Percentiles rank a stretch among this genome's conserved stretches.
phyloP scores from a whole-genome alignment of 2,797 vertebrate genomes.

The Choloepus didactylus region DNA sequence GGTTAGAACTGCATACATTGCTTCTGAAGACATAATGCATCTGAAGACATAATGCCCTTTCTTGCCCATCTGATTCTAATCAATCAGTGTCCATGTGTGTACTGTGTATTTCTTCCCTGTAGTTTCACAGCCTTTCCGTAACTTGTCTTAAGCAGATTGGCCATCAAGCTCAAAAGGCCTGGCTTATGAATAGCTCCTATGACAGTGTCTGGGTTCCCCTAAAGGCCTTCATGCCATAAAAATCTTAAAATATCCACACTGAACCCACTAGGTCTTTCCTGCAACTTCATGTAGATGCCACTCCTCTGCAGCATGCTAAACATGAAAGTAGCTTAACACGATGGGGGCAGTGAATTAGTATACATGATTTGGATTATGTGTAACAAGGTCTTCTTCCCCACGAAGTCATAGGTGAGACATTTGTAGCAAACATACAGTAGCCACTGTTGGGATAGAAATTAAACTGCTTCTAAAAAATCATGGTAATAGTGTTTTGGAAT shows the following conservation, averaged over 20 bases:
- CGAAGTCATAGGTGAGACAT: neutral
- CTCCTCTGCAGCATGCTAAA: neutral
- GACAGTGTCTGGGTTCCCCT: slow-evolving; percentile 69
- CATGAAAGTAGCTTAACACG: neutral
- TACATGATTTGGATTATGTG: neutral
- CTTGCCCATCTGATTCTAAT: slow-evolving; percentile 79
- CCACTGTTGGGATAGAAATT: neutral
- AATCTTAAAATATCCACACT: slow-evolving; percentile 35
- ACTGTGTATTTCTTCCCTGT: slow-evolving; percentile 66
- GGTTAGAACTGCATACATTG: slow-evolving; percentile 48
- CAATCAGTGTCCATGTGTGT: slow-evolving; percentile 75
- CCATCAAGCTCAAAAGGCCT: slow-evolving; percentile 67
- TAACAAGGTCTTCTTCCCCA: neutral
- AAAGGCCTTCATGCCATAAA: slow-evolving; percentile 14
- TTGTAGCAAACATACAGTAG: neutral
- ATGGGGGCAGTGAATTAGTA: neutral
- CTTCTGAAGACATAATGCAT: slow-evolving; percentile 71
- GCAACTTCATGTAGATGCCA: neutral
- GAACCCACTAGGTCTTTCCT: neutral
- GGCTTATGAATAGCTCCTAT: slow-evolving; percentile 54
- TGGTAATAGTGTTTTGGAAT: neutral
- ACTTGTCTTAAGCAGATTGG: slow-evolving; percentile 80
- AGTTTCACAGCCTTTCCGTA: slow-evolving; percentile 80
- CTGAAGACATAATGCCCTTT: slow-evolving; percentile 72
- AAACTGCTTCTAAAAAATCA: neutral